Conservation (phyloP, 2,113 vertebrate species). For the human (Homo sapiens) region DNA sequence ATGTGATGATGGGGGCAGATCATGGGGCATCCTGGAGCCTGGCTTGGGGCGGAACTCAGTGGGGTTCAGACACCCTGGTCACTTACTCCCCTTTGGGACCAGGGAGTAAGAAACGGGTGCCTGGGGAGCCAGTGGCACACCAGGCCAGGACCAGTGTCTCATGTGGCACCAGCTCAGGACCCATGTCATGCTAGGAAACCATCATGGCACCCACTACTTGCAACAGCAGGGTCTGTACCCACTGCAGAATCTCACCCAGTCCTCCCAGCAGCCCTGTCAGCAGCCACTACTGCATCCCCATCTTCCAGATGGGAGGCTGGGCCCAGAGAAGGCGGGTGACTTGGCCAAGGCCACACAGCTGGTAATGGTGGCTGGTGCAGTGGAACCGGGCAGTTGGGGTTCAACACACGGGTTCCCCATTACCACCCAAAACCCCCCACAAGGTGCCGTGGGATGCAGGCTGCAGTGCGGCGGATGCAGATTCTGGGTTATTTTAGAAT, state of each 20-base stretch:
- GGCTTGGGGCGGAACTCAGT: no score
- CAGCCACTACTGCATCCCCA: not conserved
- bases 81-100: no score
- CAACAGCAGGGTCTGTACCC: not conserved
- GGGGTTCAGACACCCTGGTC: no score
- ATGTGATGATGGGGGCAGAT: not conserved
- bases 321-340: not conserved
- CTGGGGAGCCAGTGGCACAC: no score
- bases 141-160: no score
- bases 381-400: rapidly evolving
- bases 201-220: not conserved
- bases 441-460: not conserved
- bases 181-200: not conserved
- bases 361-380: rapidly evolving
- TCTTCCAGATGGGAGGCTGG: not conserved
- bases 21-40: no score
- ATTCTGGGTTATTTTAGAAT: not conserved
- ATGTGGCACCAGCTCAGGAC: no score
- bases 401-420: not conserved
- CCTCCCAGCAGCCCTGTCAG: no score
- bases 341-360: not conserved
- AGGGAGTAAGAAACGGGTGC: no score
- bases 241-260: not conserved
- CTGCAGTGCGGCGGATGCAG: not conserved
- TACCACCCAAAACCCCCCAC: not conserved